phyloP scores from a whole-genome alignment of 2,797 vertebrate species.

The Myotis pilosus region DNA sequence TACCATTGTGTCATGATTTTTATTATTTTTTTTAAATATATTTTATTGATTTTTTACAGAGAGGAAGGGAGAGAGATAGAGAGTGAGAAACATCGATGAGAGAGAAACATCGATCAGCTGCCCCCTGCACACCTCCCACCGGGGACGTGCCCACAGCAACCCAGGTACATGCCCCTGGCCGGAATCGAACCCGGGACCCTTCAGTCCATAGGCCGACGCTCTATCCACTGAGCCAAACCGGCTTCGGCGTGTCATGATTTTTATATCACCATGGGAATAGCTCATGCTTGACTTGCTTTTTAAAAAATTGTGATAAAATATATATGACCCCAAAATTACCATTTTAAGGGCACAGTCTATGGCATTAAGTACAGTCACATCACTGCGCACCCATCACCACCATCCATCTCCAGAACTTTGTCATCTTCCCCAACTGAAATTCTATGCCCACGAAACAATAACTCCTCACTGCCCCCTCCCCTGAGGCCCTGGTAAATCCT shows the following conservation, averaged over 20 bases:
- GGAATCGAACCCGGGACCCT: no score
- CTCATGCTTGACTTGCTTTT: slow-evolving; percentile 1
- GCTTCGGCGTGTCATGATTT: neutral
- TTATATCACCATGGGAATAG: neutral
- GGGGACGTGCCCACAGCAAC: no score
- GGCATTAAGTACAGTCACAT: no score
- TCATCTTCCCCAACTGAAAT: neutral
- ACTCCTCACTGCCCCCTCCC: neutral
- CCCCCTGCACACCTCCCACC: no score
- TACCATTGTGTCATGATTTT: neutral
- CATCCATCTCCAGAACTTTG: neutral
- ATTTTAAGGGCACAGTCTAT: neutral
- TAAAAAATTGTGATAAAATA: neutral
- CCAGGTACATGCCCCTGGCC: no score
- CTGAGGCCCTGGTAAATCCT: neutral
- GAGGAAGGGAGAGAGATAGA: no score
- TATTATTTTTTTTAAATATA: no score
- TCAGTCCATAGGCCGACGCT: no score
- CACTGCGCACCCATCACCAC: neutral
- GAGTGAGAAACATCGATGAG: no score
- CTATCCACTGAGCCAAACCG: no score
- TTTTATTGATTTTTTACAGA: no score
- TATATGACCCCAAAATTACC: neutral
- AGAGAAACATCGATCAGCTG: no score
- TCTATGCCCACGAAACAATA: neutral